phyloP scores from a whole-genome alignment of 2,888 invertebrate genomes.

The Hanleya hanleyi region DNA sequence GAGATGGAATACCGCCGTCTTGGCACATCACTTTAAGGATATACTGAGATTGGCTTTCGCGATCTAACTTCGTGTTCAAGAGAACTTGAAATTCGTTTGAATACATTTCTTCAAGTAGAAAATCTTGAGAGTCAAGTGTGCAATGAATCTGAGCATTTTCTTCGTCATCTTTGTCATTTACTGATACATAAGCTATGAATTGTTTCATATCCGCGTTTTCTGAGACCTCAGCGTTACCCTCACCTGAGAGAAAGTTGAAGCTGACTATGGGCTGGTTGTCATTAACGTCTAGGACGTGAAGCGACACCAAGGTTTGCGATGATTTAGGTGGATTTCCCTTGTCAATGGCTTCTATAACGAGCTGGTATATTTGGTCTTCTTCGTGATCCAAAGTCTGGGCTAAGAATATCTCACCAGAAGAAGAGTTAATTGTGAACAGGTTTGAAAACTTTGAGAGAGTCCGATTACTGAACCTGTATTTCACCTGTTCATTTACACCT shows the following conservation, averaged over 20 bases:
- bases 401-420: neutral
- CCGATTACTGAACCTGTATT: slow-evolving; percentile 70
- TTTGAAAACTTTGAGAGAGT: slow-evolving; percentile 17
- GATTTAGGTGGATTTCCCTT: neutral
- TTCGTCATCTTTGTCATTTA: slow-evolving; percentile 19
- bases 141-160: slow-evolving; percentile 53
- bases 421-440: neutral
- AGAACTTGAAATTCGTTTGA: slow-evolving; percentile 5
- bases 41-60: neutral
- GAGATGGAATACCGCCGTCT: neutral
- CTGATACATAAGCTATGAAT: neutral
- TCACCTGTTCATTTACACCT: slow-evolving; percentile 81
- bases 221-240: neutral
- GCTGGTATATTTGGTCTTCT: slow-evolving; percentile 66
- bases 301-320: neutral
- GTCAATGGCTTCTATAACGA: neutral
- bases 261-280: neutral
- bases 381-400: neutral
- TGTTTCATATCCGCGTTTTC: neutral
- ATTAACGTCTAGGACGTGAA: neutral
- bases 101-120: neutral
- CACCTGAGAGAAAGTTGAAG: neutral
- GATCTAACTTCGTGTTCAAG: neutral
- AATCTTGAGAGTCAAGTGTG: neutral
- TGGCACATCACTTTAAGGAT: neutral